Conservation (phyloP, 2,113 vertebrate species). For the Phainopepla nitens region DNA sequence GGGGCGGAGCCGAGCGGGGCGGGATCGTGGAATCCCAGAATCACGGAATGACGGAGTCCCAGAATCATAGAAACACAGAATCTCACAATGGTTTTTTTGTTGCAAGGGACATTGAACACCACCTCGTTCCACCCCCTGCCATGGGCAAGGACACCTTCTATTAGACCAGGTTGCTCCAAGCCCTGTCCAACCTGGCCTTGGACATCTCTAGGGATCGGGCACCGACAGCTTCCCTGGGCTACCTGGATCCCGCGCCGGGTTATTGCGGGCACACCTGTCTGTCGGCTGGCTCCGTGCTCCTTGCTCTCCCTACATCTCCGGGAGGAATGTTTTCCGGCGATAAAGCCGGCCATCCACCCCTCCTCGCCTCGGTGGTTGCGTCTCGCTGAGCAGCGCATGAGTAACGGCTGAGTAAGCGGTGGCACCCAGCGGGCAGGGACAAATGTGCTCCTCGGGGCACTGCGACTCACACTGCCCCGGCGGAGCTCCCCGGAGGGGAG, state of each 20-base stretch:
- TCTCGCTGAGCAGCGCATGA: background rate
- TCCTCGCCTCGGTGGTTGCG: background rate
- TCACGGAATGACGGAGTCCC: background rate
- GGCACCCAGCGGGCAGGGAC: background rate
- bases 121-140: background rate
- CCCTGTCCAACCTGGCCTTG: background rate
- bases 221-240: background rate
- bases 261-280: background rate
- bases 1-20: background rate
- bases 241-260: background rate
- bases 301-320: background rate
- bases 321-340: background rate
- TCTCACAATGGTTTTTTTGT: background rate
- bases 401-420: background rate
- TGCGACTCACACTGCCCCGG: background rate
- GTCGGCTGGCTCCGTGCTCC: background rate
- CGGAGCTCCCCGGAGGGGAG: background rate
- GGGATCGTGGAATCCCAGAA: background rate
- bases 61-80: fast-evolving
- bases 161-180: background rate
- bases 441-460: background rate
- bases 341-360: background rate
- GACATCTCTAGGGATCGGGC: background rate
- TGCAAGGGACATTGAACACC: background rate
- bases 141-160: background rate